These are phyloP conservation scores for Ellobius talpinus DNA, from an alignment of 2,113 vertebrate species.

Conservation along the genomic window DNA sequence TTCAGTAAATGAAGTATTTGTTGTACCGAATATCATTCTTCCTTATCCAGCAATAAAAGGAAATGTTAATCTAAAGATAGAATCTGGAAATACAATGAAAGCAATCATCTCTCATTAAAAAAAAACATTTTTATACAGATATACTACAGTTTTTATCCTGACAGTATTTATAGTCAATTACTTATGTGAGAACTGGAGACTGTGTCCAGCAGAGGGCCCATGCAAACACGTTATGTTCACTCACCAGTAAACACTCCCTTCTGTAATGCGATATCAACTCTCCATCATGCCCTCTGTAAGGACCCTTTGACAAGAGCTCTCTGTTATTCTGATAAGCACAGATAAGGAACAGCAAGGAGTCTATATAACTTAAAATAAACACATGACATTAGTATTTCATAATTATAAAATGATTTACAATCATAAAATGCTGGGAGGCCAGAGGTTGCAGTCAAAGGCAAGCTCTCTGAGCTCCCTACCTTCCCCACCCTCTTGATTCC, in stretches of 20 bases:
- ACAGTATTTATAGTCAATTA: background rate
- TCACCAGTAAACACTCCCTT: constrained; percentile 97
- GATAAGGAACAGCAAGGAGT: constrained; percentile 96
- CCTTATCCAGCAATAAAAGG: background rate
- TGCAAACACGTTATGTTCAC: constrained; percentile 71
- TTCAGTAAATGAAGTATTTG: background rate
- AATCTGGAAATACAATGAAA: constrained; percentile 26
- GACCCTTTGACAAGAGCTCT: constrained; percentile 95
- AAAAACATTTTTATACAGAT: background rate
- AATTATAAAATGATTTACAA: constrained; percentile 5
- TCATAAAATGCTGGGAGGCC: background rate
- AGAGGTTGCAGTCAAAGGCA: background rate
- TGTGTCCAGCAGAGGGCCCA: background rate
- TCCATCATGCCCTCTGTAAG: constrained; percentile 94
- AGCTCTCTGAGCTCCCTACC: background rate
- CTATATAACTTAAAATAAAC: constrained; percentile 91
- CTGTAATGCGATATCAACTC: constrained; percentile 95
- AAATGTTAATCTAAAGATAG: background rate
- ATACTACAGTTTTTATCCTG: background rate
- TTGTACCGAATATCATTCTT: constrained; percentile 32
- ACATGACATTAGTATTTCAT: constrained; percentile 67
- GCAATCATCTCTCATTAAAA: background rate
- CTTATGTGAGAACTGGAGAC: background rate
- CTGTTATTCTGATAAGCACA: constrained; percentile 97
- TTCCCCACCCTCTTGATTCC: too few relatives aligned